Evolutionary conservation across 2,113 vertebrate genomes (phyloP).

Genomic region (Ptilonorhynchus violaceus): DNA sequence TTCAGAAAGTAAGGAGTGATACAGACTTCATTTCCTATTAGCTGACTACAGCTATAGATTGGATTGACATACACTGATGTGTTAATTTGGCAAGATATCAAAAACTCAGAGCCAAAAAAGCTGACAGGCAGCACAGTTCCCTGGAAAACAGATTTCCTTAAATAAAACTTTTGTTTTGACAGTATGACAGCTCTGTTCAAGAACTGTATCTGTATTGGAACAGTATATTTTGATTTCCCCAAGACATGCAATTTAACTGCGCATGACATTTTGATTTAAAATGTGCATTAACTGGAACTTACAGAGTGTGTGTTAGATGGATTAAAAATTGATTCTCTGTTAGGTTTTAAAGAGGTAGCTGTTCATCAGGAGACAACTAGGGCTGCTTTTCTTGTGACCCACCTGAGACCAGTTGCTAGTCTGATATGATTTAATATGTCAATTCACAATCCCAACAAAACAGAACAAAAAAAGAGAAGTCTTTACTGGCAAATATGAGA

Average conservation of each 20-base stretch:
- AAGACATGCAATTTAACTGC: neutral
- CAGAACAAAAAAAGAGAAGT: neutral
- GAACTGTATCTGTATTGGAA: neutral
- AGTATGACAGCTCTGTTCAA: neutral
- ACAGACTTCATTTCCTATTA: neutral
- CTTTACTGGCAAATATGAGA: neutral
- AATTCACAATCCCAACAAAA: neutral
- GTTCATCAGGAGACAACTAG: neutral
- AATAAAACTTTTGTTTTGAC: conserved; percentile 24
- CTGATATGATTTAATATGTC: neutral
- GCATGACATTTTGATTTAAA: neutral
- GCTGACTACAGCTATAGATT: neutral
- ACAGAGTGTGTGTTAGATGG: neutral
- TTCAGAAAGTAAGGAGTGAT: neutral
- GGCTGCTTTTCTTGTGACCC: neutral
- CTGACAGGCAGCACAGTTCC: neutral
- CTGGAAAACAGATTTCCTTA: conserved; percentile 7
- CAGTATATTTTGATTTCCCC: neutral
- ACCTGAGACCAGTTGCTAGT: neutral
- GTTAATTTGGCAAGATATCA: neutral
- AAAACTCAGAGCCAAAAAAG: neutral
- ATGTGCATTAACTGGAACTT: neutral
- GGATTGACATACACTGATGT: neutral
- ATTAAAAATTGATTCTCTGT: neutral
- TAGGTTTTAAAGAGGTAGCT: neutral